Conservation (phyloP, 2,888 invertebrate species). For the Auanema sp. region DNA sequence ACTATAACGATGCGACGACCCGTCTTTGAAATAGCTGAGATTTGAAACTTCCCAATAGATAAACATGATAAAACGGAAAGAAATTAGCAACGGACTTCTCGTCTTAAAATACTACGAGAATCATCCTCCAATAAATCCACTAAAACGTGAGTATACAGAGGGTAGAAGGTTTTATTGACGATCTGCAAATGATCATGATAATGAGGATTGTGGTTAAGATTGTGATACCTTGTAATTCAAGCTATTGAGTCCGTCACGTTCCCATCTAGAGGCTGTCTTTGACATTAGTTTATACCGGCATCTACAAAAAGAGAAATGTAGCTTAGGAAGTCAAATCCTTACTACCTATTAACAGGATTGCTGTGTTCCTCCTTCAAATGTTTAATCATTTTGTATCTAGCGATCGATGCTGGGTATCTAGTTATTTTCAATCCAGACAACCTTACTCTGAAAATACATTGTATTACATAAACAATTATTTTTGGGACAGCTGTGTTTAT, state of each 20-base stretch:
- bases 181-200: conserved; percentile 9
- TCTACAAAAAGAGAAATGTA: conserved; percentile 29
- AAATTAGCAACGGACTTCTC: conserved; percentile 21
- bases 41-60: background rate
- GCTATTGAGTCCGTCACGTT: conserved; percentile 66
- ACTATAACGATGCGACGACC: no score
- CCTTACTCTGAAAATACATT: conserved; percentile 46
- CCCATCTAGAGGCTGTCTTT: conserved; percentile 65
- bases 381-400: conserved; percentile 91
- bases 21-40: no score
- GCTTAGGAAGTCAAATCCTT: background rate
- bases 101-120: conserved; percentile 30
- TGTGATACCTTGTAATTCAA: conserved; percentile 63
- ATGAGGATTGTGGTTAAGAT: background rate
- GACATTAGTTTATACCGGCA: conserved; percentile 68
- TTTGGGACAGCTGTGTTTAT: background rate
- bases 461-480: conserved; percentile 9
- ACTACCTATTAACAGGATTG: conserved; percentile 73
- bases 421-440: conserved; percentile 77
- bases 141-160: conserved; percentile 49
- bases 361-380: conserved; percentile 79
- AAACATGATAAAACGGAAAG: background rate
- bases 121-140: conserved; percentile 60
- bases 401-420: conserved; percentile 86
- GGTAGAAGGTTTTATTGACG: conserved; percentile 24